Percentiles rank a stretch among this genome's conserved stretches.
Conservation (phyloP, 2,113 vertebrate genomes). For the Hippocampus comes region DNA sequence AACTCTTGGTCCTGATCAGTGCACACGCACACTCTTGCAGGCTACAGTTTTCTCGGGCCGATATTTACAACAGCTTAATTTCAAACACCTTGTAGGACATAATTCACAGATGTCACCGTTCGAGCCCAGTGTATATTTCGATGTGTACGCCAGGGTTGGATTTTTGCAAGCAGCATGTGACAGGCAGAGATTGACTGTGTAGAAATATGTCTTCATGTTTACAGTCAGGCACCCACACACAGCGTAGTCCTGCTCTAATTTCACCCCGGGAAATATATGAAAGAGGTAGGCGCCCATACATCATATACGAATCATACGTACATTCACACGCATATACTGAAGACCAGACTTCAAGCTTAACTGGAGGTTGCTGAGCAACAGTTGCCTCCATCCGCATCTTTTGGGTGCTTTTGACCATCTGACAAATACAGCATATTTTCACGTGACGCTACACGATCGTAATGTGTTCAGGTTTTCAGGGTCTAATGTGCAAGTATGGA, state of each 20-base stretch:
- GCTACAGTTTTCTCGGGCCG: conserved; percentile 34
- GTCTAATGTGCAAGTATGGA: neutral
- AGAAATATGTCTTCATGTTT: conserved; percentile 72
- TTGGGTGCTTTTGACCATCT: neutral
- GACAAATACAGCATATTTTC: conserved; percentile 13
- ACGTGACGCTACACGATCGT: neutral
- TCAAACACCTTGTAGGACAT: conserved; percentile 62
- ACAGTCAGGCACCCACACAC: conserved; percentile 50
- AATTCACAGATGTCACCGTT: conserved; percentile 66
- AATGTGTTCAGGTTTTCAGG: neutral
- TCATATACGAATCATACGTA: conserved; percentile 66
- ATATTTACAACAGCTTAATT: conserved; percentile 66
- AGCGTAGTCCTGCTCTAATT: conserved; percentile 58
- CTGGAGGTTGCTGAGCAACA: conserved; percentile 25
- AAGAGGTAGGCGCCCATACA: conserved; percentile 71
- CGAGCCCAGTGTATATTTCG: conserved; percentile 61
- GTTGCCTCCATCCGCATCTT: conserved; percentile 20
- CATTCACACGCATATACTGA: conserved; percentile 38
- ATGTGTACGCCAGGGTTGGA: conserved; percentile 76
- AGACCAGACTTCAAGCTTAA: conserved; percentile 27
- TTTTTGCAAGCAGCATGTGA: conserved; percentile 82
- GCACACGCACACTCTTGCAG: neutral
- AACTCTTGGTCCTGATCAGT: neutral
- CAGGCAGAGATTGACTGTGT: conserved; percentile 74
- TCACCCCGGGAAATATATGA: conserved; percentile 74